Percentiles rank a stretch among this genome's conserved stretches.
Conservation (phyloP, 1,140 invertebrate species). For the Bombus impatiens region DNA sequence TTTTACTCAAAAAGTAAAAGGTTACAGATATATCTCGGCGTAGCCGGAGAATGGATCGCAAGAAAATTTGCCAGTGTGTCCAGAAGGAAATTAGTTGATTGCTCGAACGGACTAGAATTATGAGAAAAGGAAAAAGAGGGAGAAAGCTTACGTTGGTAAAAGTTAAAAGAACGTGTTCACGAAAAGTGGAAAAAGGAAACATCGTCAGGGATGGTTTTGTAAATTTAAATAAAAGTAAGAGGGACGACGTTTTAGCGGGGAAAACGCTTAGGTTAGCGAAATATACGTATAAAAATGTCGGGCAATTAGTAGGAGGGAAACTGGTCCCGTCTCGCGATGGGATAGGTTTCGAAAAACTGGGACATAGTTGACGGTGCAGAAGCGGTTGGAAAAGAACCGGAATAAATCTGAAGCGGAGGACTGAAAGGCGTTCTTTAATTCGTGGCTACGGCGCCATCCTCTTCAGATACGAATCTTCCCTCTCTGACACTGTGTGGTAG, state of each 20-base stretch:
- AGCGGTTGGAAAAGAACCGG: background rate
- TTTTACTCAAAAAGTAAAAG: background rate
- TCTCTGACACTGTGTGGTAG: background rate
- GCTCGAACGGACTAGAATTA: background rate
- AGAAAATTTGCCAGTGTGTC: background rate
- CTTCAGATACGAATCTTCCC: constrained; percentile 45
- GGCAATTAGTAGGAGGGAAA: constrained; percentile 17
- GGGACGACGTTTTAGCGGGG: background rate
- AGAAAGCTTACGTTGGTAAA: background rate
- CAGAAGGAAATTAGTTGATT: constrained; percentile 13
- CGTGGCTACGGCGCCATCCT: background rate
- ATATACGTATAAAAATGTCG: background rate
- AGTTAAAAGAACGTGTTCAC: background rate
- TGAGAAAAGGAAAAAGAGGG: too few relatives aligned
- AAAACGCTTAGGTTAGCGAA: background rate
- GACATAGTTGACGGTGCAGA: background rate
- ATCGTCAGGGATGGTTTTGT: background rate
- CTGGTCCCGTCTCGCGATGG: constrained; percentile 7
- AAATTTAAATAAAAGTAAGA: background rate
- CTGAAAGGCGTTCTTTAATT: constrained; percentile 6
- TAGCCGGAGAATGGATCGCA: background rate
- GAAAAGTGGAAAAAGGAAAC: background rate
- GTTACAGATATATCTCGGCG: too few relatives aligned
- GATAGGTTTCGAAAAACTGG: constrained; percentile 7
- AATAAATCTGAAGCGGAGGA: background rate